Evolutionary conservation across 2,113 vertebrate species (phyloP).

Genomic region (Datnioides undecimradiatus): DNA sequence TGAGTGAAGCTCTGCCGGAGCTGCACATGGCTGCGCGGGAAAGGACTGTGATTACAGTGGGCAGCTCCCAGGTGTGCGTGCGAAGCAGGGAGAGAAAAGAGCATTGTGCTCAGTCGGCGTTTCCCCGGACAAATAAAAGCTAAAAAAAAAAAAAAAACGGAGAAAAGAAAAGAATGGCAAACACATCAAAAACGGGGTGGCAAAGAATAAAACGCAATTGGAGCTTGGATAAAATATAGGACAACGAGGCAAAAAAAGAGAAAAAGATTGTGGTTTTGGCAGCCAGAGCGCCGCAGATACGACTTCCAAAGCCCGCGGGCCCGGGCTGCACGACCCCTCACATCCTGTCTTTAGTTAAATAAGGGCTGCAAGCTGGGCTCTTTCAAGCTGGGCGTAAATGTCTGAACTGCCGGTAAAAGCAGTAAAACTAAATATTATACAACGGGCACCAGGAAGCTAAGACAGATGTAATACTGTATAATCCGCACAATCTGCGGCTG

Average conservation of each 20-base stretch:
- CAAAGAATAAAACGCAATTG: slow-evolving; percentile 1
- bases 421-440: not conserved
- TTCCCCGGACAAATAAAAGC: not conserved
- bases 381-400: slow-evolving; percentile 2
- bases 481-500: slow-evolving; percentile 1
- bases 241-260: not conserved
- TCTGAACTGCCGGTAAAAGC: slow-evolving; percentile 5
- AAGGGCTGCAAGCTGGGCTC: slow-evolving; percentile 23
- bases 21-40: slow-evolving; percentile 41
- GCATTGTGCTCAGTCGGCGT: slow-evolving; percentile 5
- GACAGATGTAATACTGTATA: slow-evolving; percentile 4
- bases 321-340: slow-evolving; percentile 9
- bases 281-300: not conserved
- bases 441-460: not conserved
- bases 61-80: slow-evolving; percentile 51
- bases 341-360: slow-evolving; percentile 8
- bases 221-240: slow-evolving; percentile 8
- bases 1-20: slow-evolving; percentile 21
- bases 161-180: not conserved
- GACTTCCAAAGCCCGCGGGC: not conserved
- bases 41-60: slow-evolving; percentile 44
- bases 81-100: slow-evolving; percentile 12
- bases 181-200: slow-evolving; percentile 2
- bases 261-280: not conserved
- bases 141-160: not conserved